Conservation (phyloP, 1,140 invertebrate genomes). For the Mactra quadrangularis region DNA sequence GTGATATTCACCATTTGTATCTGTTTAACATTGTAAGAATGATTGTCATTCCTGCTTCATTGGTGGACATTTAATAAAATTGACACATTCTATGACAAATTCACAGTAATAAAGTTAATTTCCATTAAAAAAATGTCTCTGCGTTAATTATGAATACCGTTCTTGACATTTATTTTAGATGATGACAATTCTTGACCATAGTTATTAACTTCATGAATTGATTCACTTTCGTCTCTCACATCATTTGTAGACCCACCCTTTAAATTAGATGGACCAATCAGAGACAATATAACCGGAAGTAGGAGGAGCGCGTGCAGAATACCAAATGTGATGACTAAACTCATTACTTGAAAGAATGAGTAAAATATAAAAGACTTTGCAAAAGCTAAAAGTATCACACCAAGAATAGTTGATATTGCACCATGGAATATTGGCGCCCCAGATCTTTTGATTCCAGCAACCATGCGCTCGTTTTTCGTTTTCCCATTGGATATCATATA, state of each 20-base stretch:
- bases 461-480: constrained; percentile 88
- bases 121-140: too few relatives aligned
- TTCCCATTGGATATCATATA: constrained; percentile 91
- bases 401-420: constrained; percentile 96
- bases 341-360: constrained; percentile 99
- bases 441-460: constrained; percentile 93
- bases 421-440: constrained; percentile 98
- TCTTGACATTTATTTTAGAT: too few relatives aligned
- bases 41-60: too few relatives aligned
- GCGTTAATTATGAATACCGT: too few relatives aligned
- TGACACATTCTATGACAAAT: too few relatives aligned
- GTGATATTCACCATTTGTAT: too few relatives aligned
- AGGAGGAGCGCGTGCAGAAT: constrained; percentile 96
- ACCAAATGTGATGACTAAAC: constrained; percentile 97
- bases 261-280: constrained; percentile 64
- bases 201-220: too few relatives aligned
- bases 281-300: constrained; percentile 94
- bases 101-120: too few relatives aligned
- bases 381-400: constrained; percentile 92
- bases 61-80: too few relatives aligned
- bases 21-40: too few relatives aligned
- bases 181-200: too few relatives aligned
- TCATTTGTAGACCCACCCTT: neutral
- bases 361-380: constrained; percentile 98
- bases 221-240: too few relatives aligned